Conservation (phyloP, 2,113 vertebrate species). For the Octodon degus region DNA sequence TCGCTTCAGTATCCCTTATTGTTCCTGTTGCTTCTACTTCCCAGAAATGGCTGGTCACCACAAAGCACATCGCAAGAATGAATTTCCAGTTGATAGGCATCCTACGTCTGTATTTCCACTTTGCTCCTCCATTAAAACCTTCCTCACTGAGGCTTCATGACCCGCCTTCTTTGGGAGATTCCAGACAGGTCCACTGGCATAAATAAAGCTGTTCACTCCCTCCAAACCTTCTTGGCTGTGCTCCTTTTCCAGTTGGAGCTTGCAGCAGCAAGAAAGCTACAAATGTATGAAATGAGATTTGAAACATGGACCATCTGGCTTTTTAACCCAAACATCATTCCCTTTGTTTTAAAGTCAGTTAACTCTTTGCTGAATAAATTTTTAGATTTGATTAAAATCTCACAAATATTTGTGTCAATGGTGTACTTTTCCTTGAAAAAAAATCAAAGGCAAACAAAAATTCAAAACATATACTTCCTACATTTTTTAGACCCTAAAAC, state of each 20-base stretch:
- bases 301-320: neutral
- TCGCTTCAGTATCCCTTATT: neutral
- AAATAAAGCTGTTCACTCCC: neutral
- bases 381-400: slow-evolving; percentile 32
- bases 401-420: slow-evolving; percentile 14
- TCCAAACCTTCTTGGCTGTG: neutral
- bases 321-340: neutral
- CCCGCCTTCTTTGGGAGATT: neutral
- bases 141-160: neutral
- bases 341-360: slow-evolving; percentile 37
- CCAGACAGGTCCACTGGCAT: neutral
- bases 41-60: neutral
- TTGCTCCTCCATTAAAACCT: neutral
- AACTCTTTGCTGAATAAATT: neutral
- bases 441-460: slow-evolving; percentile 3
- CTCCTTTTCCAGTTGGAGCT: neutral
- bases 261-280: neutral
- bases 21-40: neutral
- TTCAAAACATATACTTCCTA: neutral
- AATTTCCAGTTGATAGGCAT: neutral
- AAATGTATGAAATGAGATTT: neutral
- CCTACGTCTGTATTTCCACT: neutral
- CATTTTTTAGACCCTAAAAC: neutral
- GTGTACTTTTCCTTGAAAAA: neutral
- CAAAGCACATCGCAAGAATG: neutral